Percentiles rank a stretch among this genome's conserved stretches.
Conservation (phyloP, 2,113 vertebrate species). For the Carollia perspicillata region DNA sequence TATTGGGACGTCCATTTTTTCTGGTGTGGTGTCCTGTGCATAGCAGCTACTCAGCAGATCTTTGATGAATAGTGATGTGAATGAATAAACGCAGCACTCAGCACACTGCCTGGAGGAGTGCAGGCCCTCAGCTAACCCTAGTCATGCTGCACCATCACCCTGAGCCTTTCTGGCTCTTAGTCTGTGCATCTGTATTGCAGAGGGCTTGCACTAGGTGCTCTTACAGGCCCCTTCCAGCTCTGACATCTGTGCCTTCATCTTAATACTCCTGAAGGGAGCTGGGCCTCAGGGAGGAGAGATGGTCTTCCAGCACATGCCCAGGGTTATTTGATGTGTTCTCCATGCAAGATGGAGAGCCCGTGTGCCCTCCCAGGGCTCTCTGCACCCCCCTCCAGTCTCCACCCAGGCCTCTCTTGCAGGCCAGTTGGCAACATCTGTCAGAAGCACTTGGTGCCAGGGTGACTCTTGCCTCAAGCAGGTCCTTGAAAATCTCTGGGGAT, state of each 20-base stretch:
- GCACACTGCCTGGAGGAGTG: rapidly evolving
- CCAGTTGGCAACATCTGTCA: slow-evolving; percentile 75
- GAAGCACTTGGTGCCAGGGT: slow-evolving; percentile 71
- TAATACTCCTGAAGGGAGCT: slow-evolving; percentile 4
- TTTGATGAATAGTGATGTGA: background rate
- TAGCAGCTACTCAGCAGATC: background rate
- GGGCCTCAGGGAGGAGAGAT: slow-evolving; percentile 6
- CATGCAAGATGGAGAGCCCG: background rate
- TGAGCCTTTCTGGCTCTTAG: no score
- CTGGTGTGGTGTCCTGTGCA: background rate
- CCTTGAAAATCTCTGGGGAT: slow-evolving; percentile 61
- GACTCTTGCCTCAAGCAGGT: slow-evolving; percentile 71
- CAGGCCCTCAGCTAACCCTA: no score
- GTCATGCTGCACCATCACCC: background rate
- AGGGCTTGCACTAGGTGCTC: background rate
- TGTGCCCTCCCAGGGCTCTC: background rate
- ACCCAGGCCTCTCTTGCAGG: slow-evolving; percentile 47
- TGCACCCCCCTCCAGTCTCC: background rate
- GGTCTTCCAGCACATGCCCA: slow-evolving; percentile 20
- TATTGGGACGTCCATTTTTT: background rate
- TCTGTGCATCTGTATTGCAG: background rate
- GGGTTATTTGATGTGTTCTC: background rate
- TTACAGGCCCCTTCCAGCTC: background rate
- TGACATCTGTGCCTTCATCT: slow-evolving; percentile 3
- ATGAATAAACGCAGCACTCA: background rate